Percentiles rank a stretch among this genome's conserved stretches.
These are phyloP conservation scores for Empidonax alnorum DNA, from an alignment of 2,113 vertebrate genomes.

Conservation along the genomic window DNA sequence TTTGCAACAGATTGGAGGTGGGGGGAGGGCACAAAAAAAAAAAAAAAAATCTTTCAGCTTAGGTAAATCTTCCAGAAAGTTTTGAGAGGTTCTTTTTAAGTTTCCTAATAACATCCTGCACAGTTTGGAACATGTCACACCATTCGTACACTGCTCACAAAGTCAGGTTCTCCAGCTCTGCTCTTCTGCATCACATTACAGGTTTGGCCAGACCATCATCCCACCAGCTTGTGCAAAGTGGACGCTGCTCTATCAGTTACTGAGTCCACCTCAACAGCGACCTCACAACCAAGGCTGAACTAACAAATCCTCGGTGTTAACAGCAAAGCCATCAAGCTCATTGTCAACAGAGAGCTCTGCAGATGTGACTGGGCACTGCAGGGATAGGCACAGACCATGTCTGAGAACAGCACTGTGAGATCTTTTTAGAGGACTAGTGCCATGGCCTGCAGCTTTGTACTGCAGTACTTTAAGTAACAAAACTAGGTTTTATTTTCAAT, in stretches of 20 bases:
- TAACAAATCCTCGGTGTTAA: background rate
- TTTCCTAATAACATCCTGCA: background rate
- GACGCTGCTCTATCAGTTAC: background rate
- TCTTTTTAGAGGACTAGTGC: background rate
- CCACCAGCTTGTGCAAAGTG: background rate
- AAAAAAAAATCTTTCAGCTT: background rate
- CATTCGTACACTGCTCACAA: background rate
- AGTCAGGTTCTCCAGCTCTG: constrained; percentile 6
- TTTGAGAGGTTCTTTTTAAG: background rate
- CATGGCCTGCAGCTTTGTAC: background rate
- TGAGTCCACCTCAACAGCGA: background rate
- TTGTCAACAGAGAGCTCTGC: background rate
- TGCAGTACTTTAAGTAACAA: background rate
- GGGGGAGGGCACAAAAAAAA: background rate
- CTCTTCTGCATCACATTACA: background rate
- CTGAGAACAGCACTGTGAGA: background rate
- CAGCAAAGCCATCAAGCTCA: background rate
- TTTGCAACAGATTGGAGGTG: background rate
- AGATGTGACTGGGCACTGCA: background rate
- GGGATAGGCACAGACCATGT: background rate
- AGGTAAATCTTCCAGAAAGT: background rate
- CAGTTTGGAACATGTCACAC: background rate
- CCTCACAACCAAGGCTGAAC: constrained; percentile 47
- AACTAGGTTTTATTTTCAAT: background rate
- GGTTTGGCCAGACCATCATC: background rate